Conservation (phyloP, 2,888 invertebrate genomes). For the Axea sp. region DNA sequence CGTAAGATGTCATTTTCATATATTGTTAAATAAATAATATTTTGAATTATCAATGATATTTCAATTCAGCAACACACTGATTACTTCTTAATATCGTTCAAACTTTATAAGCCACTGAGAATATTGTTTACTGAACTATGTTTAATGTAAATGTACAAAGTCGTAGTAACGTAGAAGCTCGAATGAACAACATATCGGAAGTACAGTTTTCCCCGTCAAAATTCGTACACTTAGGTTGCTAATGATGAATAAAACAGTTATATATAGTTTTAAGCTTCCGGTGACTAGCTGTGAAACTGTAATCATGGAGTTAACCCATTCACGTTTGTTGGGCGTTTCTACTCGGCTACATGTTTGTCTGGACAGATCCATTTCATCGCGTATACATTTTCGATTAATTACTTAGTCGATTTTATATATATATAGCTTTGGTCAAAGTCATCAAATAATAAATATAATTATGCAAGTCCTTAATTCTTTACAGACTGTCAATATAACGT, state of each 20-base stretch:
- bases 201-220: conserved; percentile 19
- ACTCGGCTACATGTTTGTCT: not conserved
- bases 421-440: too few relatives aligned
- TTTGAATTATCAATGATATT: not conserved
- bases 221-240: conserved; percentile 18
- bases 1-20: too few relatives aligned
- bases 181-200: conserved; percentile 22
- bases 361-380: too few relatives aligned
- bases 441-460: too few relatives aligned
- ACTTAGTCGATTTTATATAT: too few relatives aligned
- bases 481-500: too few relatives aligned
- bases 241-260: conserved; percentile 21
- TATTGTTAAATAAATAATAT: too few relatives aligned
- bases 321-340: conserved; percentile 9
- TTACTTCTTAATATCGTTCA: conserved; percentile 7
- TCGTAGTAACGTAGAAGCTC: conserved; percentile 6
- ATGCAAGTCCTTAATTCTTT: too few relatives aligned
- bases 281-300: conserved; percentile 28
- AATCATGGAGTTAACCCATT: conserved; percentile 28
- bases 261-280: conserved; percentile 30
- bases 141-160: conserved; percentile 10
- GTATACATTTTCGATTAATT: too few relatives aligned
- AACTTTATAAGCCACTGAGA: conserved; percentile 9
- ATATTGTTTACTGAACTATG: conserved; percentile 5
- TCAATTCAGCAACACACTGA: conserved; percentile 2